Conservation (phyloP, 2,797 vertebrate genomes). For the Sarcophilus harrisii region DNA sequence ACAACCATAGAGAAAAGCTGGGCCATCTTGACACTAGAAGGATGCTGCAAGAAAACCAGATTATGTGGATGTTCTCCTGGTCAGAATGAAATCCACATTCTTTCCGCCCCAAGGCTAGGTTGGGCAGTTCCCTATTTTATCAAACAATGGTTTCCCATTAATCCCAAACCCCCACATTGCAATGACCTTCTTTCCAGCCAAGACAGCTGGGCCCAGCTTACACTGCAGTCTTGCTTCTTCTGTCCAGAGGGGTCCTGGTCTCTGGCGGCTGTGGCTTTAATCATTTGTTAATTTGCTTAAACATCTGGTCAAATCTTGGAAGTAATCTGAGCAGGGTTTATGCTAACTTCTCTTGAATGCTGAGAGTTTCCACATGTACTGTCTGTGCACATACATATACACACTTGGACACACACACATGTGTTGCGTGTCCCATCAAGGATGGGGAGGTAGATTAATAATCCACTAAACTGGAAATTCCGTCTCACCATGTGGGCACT, state of each 20-base stretch:
- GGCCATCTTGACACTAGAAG: constrained; percentile 28
- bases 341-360: constrained; percentile 62
- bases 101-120: neutral
- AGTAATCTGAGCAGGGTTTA: constrained; percentile 69
- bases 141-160: neutral
- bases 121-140: neutral
- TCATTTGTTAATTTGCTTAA: constrained; percentile 79
- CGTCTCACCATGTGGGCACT: neutral
- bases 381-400: too few species aligned
- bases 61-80: constrained; percentile 5
- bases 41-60: neutral
- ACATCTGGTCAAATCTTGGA: constrained; percentile 75
- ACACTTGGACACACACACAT: neutral
- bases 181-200: constrained; percentile 4
- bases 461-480: neutral
- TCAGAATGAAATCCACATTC: constrained; percentile 5
- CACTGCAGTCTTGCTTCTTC: constrained; percentile 25
- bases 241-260: constrained; percentile 47
- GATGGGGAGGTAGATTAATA: neutral
- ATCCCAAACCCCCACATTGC: constrained; percentile 8
- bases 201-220: constrained; percentile 57
- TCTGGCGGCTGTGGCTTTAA: constrained; percentile 68
- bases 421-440: constrained; percentile 8
- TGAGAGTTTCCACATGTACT: constrained; percentile 70
- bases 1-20: constrained; percentile 9